These are phyloP conservation scores for Sceloporus tristichus DNA, from an alignment of 2,113 vertebrate species.

Conservation along the genomic window DNA sequence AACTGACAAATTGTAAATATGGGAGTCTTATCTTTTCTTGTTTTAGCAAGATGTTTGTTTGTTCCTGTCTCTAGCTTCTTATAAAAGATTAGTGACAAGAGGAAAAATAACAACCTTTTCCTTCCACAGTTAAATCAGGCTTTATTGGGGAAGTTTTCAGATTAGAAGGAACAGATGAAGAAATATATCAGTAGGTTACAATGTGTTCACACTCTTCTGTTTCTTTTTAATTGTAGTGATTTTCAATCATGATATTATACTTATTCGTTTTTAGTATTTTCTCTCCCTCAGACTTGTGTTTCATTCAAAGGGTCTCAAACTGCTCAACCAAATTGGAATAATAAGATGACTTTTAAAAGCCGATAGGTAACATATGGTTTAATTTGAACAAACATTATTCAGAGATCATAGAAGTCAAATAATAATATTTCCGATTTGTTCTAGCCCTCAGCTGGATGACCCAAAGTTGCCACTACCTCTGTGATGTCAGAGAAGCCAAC, in stretches of 20 bases:
- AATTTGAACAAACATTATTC: neutral
- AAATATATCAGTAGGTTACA: constrained; percentile 18
- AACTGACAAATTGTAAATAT: neutral
- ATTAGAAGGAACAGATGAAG: constrained; percentile 39
- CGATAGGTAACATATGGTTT: neutral
- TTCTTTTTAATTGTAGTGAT: constrained; percentile 19
- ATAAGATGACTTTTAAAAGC: neutral
- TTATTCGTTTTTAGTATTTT: neutral
- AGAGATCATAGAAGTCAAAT: neutral
- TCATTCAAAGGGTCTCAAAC: neutral
- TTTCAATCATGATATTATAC: neutral
- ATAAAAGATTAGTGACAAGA: neutral
- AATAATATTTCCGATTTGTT: neutral
- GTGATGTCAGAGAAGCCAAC: neutral
- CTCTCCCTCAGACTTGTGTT: neutral
- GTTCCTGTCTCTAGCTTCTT: constrained; percentile 8
- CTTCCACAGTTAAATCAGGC: constrained; percentile 15
- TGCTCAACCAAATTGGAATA: neutral
- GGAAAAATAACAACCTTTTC: constrained; percentile 38
- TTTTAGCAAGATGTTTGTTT: neutral
- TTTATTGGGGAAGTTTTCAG: constrained; percentile 22
- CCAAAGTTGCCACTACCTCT: neutral
- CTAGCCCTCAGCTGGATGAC: neutral
- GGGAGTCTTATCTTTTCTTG: neutral
- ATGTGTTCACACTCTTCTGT: constrained; percentile 34